Evolutionary conservation across 2,797 vertebrate genomes (phyloP).

Genomic region (Chaetophractus vellerosus): DNA sequence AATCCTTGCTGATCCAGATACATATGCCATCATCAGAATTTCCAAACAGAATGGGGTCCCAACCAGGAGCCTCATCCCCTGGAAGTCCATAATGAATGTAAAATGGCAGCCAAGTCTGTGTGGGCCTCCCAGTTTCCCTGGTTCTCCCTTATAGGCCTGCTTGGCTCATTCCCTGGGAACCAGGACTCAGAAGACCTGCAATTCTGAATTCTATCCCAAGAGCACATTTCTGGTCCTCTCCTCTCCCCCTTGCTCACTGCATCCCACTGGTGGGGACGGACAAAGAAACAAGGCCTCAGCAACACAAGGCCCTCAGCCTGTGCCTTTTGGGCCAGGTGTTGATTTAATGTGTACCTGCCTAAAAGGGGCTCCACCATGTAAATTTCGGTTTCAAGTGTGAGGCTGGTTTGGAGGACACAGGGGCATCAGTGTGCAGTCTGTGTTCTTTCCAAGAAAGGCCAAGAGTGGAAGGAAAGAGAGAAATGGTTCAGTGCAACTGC

Average conservation of each 20-base stretch:
- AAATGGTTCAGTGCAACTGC: not conserved
- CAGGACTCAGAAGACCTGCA: not conserved
- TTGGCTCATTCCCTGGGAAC: not conserved
- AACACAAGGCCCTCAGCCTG: not conserved
- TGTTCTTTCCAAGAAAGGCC: slow-evolving; percentile 15
- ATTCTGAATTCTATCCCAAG: not conserved
- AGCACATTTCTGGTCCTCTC: not conserved
- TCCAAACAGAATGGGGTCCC: not conserved
- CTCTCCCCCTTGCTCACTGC: not conserved
- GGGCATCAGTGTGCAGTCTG: not conserved
- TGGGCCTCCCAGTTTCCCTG: not conserved
- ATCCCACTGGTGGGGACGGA: not conserved
- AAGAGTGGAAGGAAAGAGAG: not conserved
- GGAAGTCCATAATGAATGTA: not conserved
- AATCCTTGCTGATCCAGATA: not conserved
- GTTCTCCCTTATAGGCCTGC: not conserved
- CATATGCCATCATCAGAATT: not conserved
- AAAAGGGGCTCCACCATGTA: not conserved
- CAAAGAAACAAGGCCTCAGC: not conserved
- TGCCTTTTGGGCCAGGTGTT: not conserved
- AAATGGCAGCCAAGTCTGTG: not conserved
- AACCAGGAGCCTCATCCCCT: not conserved
- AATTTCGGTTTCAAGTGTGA: not conserved
- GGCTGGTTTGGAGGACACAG: not conserved
- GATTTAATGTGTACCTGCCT: not conserved